Evolutionary conservation across 2,797 vertebrate species (phyloP).

Genomic region (Ataeniobius toweri): DNA sequence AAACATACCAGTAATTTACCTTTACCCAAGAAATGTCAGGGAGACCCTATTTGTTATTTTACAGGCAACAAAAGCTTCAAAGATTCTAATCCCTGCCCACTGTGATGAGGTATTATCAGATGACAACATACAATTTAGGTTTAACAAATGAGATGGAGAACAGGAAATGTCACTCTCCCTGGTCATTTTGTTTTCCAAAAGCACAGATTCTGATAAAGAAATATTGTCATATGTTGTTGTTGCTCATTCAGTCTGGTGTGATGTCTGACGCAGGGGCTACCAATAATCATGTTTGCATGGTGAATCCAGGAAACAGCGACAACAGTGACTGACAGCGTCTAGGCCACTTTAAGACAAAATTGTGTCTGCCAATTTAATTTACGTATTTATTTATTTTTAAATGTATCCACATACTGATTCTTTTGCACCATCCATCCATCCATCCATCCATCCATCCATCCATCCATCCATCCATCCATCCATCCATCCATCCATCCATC

Average conservation of each 20-base stretch:
- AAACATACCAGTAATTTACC: constrained; percentile 37
- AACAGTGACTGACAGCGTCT: constrained; percentile 31
- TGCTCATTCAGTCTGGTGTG: constrained; percentile 35
- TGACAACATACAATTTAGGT: constrained; percentile 68
- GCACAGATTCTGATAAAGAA: constrained; percentile 46
- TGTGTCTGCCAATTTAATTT: constrained; percentile 18
- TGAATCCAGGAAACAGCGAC: constrained; percentile 22
- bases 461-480: constrained; percentile 26
- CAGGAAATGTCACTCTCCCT: constrained; percentile 54
- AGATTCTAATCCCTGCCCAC: constrained; percentile 55
- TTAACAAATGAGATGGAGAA: constrained; percentile 61
- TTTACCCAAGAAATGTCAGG: constrained; percentile 34
- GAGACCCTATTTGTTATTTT: constrained; percentile 47
- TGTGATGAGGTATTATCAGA: constrained; percentile 61
- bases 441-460: constrained; percentile 4
- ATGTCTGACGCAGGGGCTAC: constrained; percentile 30
- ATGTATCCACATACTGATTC: neutral
- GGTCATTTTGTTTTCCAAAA: constrained; percentile 36
- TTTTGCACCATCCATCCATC: constrained; percentile 19
- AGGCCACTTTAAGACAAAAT: constrained; percentile 27
- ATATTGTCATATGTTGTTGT: constrained; percentile 50
- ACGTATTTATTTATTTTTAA: neutral
- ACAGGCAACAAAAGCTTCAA: constrained; percentile 50
- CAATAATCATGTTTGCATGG: constrained; percentile 44
- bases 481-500: constrained; percentile 5